A percentile compares a stretch with the other conserved stretches of the same genome.
Conservation (phyloP, 2,113 vertebrate genomes). For the Pterocles burchelli region DNA sequence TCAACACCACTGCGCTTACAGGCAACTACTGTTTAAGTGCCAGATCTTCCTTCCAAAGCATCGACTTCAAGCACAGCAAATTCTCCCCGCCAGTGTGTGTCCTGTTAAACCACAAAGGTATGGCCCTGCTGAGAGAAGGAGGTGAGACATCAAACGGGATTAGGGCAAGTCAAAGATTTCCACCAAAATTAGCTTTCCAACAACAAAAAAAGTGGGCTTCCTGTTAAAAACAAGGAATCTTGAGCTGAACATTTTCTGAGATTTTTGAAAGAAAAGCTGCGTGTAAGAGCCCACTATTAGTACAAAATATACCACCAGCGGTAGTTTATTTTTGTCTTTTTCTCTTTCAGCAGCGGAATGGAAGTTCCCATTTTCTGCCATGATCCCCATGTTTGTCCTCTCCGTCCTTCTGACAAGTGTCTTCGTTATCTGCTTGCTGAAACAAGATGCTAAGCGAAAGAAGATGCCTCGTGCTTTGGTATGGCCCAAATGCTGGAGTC, state of each 20-base stretch:
- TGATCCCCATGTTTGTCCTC: not conserved
- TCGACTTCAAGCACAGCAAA: not conserved
- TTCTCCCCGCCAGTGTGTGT: conserved; percentile 53
- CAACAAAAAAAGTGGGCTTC: not conserved
- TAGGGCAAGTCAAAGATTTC: not conserved
- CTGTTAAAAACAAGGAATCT: not conserved
- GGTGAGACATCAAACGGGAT: not conserved
- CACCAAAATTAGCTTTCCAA: not conserved
- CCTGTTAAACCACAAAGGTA: conserved; percentile 19
- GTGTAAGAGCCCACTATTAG: not conserved
- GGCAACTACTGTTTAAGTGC: conserved; percentile 61
- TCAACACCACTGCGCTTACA: not conserved
- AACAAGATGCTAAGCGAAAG: not conserved
- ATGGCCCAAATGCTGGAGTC: not conserved
- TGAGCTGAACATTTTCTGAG: not conserved
- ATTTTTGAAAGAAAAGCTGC: not conserved
- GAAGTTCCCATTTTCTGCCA: not conserved
- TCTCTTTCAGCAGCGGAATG: not conserved
- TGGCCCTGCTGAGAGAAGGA: not conserved
- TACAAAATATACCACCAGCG: not conserved
- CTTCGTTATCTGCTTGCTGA: not conserved
- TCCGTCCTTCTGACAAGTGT: not conserved
- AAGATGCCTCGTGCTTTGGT: conserved; percentile 52
- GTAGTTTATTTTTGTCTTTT: not conserved
- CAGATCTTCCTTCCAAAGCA: not conserved